Conservation (phyloP, 2,113 vertebrate genomes). For the Bos javanicus region DNA sequence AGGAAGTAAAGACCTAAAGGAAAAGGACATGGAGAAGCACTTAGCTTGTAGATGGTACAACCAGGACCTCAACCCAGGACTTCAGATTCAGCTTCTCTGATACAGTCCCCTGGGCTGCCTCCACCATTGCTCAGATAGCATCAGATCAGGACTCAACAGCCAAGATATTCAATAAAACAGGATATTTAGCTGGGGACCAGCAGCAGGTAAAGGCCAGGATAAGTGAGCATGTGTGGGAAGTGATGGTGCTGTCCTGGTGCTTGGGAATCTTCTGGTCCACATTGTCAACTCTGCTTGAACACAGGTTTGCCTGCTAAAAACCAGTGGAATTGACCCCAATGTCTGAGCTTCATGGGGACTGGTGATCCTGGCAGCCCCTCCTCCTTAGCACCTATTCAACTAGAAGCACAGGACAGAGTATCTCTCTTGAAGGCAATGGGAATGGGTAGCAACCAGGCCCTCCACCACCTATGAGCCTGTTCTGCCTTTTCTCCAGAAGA, state of each 20-base stretch:
- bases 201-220: background rate
- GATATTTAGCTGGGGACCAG: background rate
- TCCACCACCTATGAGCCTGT: background rate
- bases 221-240: background rate
- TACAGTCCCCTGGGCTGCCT: background rate
- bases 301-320: background rate
- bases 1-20: background rate
- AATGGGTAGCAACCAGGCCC: background rate
- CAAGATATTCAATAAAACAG: background rate
- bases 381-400: background rate
- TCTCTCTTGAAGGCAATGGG: background rate
- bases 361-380: background rate
- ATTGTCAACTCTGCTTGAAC: background rate
- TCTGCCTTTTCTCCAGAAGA: background rate
- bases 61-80: background rate
- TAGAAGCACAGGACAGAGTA: background rate
- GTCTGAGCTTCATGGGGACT: background rate
- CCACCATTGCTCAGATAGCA: background rate
- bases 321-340: background rate
- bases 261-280: background rate
- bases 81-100: background rate
- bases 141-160: background rate
- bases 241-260: background rate
- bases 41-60: background rate
- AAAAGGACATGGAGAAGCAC: background rate